Evolutionary conservation across 2,113 vertebrate species (phyloP), one percentile per base, ranked within the genome.

Genomic region (Canis aureus): DNA sequence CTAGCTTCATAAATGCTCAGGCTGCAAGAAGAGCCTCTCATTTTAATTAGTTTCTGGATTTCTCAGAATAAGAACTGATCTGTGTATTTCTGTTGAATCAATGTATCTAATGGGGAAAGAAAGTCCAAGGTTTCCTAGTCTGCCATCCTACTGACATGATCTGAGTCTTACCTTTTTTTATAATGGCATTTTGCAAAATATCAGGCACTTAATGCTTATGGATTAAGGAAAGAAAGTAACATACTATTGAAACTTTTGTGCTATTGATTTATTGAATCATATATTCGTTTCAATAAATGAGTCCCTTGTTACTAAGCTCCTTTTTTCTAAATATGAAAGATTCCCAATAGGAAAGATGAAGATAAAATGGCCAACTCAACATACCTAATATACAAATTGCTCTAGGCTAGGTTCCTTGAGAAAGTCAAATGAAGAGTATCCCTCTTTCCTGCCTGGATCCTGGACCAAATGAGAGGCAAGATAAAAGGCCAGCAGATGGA

Each of bases 261-360:
- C 13, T 84, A 49, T 67, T 74, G 49, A 83, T 49, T 95, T 57
- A 83, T 38, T 96, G n/a, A 91, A 62, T 97, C 4, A 57, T 32
- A 66, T 66, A 60, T 55, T 76, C 13, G 84, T 35, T 91, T 0
- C 15, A 20, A 64, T 92, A 89, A 49, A 78, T 13, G 32, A 38
- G 6, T 91, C 20, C 62, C 29, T 96, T 84, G 29, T 82, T 76
- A 71, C 16, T 76, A 81, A 71, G 4, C 12, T 25, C 11, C 17
- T 20, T 76, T 76, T 86, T 32, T 11, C 38, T 55, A 86, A 59
- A 49, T 67, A 59, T 89, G 51, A 94, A 86, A 92, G 51, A 43
- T 17, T 83, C 16, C 22, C 29, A 22, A 16, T 25, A 57, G 51
- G 13, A 74, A 92, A 83, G 16, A 64, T n/a, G 5, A 74, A n/a